These are phyloP conservation scores for Gallinago stenura DNA, from an alignment of 2,797 vertebrate genomes.

Conservation along the genomic window DNA sequence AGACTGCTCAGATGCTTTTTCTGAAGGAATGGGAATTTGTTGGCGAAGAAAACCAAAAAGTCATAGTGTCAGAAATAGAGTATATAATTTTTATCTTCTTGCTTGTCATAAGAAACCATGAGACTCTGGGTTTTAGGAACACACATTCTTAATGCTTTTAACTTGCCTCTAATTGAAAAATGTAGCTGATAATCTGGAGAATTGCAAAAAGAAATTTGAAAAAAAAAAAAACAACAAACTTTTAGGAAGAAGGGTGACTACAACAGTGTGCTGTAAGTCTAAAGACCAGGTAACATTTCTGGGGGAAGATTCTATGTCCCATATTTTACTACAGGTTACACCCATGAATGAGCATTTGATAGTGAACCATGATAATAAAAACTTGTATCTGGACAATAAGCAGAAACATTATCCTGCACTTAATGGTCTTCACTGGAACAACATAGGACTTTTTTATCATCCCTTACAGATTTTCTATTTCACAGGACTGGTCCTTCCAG, in stretches of 20 bases:
- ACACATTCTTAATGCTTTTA: neutral
- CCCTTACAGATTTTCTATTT: neutral
- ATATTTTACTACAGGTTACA: neutral
- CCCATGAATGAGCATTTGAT: neutral
- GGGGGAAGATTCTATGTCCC: neutral
- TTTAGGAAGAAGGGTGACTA: neutral
- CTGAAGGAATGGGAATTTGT: neutral
- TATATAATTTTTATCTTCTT: neutral
- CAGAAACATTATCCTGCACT: neutral
- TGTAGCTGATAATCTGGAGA: neutral
- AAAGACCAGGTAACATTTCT: rapidly evolving
- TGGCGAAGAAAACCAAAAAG: neutral
- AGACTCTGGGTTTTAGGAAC: neutral
- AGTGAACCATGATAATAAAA: neutral
- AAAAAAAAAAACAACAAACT: neutral
- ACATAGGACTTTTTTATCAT: neutral
- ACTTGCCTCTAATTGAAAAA: neutral
- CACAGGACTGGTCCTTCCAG: neutral
- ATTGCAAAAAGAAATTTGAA: neutral
- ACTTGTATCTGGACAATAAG: neutral
- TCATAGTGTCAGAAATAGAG: neutral
- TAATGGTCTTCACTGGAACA: neutral
- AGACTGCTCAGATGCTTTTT: neutral
- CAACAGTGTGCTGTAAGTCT: neutral
- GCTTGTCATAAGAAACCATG: neutral